A percentile compares a stretch with the other conserved stretches of the same genome.
Evolutionary conservation across 2,113 vertebrate genomes (phyloP).

Genomic region (Stigmatopora nigra): DNA sequence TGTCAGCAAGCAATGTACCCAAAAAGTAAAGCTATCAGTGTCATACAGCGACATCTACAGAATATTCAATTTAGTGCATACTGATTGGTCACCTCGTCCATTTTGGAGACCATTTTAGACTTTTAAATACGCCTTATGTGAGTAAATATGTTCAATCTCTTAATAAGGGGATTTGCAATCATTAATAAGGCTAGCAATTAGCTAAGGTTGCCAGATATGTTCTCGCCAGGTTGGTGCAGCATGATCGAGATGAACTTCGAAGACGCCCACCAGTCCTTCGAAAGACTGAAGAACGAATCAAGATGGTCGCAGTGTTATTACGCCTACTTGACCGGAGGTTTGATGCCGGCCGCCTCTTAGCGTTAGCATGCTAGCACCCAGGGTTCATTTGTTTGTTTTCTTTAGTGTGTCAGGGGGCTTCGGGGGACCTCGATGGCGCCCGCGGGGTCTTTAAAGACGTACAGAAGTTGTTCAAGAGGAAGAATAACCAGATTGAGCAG

Average conservation of each 20-base stretch:
- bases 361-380: background rate
- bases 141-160: too few species aligned
- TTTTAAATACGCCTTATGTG: too few species aligned
- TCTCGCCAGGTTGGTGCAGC: slow-evolving; percentile 90
- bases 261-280: slow-evolving; percentile 85
- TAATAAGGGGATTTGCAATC: too few species aligned
- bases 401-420: slow-evolving; percentile 89
- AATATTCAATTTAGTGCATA: too few species aligned
- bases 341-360: slow-evolving; percentile 21
- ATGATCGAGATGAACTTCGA: slow-evolving; percentile 99
- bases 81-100: too few species aligned
- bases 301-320: slow-evolving; percentile 99
- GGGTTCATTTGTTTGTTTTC: background rate
- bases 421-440: slow-evolving; percentile 83
- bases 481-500: slow-evolving; percentile 98
- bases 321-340: slow-evolving; percentile 92
- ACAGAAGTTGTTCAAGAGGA: slow-evolving; percentile 96
- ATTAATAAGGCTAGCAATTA: too few species aligned
- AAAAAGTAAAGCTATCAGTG: too few species aligned
- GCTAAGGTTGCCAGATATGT: too few species aligned
- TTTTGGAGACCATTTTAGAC: too few species aligned
- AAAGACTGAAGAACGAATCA: slow-evolving; percentile 93
- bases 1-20: too few species aligned
- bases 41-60: too few species aligned
- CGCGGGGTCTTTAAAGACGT: slow-evolving; percentile 88